Conservation (phyloP, 23 tunicate genomes). For the Clavelina lepadiformis region DNA sequence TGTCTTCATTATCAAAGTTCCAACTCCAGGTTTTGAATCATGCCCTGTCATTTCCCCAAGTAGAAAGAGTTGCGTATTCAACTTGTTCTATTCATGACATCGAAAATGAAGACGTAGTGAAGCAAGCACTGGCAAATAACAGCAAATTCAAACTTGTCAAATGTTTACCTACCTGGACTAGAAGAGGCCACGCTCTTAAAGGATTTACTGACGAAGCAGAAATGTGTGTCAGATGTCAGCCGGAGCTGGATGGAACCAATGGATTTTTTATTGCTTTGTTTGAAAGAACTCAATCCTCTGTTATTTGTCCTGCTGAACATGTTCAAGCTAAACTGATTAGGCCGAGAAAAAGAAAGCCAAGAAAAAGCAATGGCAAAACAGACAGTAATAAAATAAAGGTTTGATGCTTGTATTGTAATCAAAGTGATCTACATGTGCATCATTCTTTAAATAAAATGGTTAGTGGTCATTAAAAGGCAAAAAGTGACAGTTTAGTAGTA, state of each 20-base stretch:
- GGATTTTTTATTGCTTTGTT: conserved; percentile 87
- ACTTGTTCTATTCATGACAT: conserved; percentile 74
- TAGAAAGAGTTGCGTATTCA: conserved; percentile 63
- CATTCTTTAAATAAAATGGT: too few relatives aligned
- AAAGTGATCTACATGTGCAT: too few relatives aligned
- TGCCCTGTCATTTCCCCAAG: conserved; percentile 79
- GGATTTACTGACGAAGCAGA: conserved; percentile 14
- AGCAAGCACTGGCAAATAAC: conserved; percentile 49
- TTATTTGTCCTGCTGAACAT: too few relatives aligned
- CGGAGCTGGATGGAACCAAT: conserved; percentile 37
- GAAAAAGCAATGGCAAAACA: too few relatives aligned
- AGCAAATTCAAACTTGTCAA: conserved; percentile 31
- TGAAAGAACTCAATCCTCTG: conserved; percentile 15
- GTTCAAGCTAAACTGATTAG: too few relatives aligned
- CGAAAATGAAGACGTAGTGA: conserved; percentile 83
- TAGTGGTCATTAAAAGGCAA: too few relatives aligned
- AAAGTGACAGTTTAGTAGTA: too few relatives aligned
- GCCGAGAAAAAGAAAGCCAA: too few relatives aligned
- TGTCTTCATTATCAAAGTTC: conserved; percentile 46
- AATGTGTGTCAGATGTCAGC: conserved; percentile 66
- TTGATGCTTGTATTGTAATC: too few relatives aligned
- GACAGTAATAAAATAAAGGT: too few relatives aligned
- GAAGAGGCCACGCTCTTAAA: conserved; percentile 28
- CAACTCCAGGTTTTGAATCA: conserved; percentile 50
- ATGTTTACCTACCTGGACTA: conserved; percentile 53